These are phyloP conservation scores for Harpagoxenus sublaevis DNA, from an alignment of 2,888 invertebrate species.

Conservation along the genomic window DNA sequence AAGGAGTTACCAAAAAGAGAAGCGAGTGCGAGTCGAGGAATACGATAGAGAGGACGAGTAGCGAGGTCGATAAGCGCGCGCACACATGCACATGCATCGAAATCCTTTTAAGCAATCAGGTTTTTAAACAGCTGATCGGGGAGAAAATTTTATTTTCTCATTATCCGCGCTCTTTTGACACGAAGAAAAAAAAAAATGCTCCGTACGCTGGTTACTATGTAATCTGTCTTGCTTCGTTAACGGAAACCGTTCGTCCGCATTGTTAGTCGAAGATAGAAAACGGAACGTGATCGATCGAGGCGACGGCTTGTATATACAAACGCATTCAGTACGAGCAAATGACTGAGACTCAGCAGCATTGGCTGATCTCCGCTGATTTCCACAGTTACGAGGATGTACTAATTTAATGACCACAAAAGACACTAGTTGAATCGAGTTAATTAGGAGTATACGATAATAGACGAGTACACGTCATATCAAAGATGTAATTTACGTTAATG, in stretches of 20 bases:
- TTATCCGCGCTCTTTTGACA: not conserved
- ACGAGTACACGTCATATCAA: not conserved
- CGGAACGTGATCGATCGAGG: slow-evolving; percentile 32
- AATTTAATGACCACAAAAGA: slow-evolving; percentile 6
- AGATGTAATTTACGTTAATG: slow-evolving; percentile 6
- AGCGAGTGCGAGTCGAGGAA: not conserved
- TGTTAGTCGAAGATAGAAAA: slow-evolving; percentile 29
- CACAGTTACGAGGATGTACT: not conserved
- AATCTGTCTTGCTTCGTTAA: slow-evolving; percentile 35
- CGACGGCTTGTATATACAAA: slow-evolving; percentile 14
- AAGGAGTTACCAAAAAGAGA: not conserved
- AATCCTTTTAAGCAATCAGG: slow-evolving; percentile 3
- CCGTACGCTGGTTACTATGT: not conserved
- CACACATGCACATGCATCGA: not conserved
- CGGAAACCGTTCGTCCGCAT: not conserved
- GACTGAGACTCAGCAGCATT: not conserved
- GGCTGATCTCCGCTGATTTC: not conserved
- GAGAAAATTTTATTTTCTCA: slow-evolving; percentile 12
- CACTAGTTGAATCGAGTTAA: slow-evolving; percentile 10
- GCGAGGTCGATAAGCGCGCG: not conserved
- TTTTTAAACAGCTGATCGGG: not conserved
- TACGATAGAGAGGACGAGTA: not conserved
- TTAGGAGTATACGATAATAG: not conserved
- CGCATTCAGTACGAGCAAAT: not conserved
- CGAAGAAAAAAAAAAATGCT: not conserved